Conservation (phyloP, 2,113 vertebrate species). For the Thunnus maccoyii region DNA sequence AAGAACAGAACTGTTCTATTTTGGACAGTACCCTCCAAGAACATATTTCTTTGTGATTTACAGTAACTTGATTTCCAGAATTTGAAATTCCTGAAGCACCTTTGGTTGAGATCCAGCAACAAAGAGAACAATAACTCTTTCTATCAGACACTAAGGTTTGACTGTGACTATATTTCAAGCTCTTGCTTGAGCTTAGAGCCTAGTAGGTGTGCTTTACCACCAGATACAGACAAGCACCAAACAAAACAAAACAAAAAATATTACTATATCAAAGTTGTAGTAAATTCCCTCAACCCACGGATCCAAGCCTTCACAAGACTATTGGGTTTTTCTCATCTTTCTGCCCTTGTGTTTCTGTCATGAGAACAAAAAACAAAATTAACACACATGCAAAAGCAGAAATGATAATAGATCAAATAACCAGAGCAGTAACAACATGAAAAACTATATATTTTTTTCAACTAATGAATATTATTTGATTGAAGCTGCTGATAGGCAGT, state of each 20-base stretch:
- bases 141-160: slow-evolving; percentile 41
- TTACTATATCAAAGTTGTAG: not conserved
- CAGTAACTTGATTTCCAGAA: slow-evolving; percentile 55
- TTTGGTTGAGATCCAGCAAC: slow-evolving; percentile 51
- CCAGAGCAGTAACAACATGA: not conserved
- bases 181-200: slow-evolving; percentile 12
- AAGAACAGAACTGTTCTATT: not conserved
- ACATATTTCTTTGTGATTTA: slow-evolving; percentile 47
- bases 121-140: slow-evolving; percentile 61
- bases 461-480: too few species aligned
- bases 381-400: not conserved
- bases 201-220: slow-evolving; percentile 13
- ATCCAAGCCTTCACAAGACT: too few species aligned
- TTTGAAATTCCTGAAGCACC: slow-evolving; percentile 52
- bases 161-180: slow-evolving; percentile 53
- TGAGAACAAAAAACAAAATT: not conserved
- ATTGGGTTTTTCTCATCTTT: not conserved
- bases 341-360: not conserved
- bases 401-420: not conserved
- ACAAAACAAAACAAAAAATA: not conserved
- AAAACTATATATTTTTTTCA: too few species aligned
- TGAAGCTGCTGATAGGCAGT: too few species aligned
- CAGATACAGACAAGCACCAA: not conserved
- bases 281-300: not conserved
- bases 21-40: not conserved